These are phyloP conservation scores for Heteractis magnifica DNA, from an alignment of 92 coral and sea anemone species.

Conservation along the genomic window DNA sequence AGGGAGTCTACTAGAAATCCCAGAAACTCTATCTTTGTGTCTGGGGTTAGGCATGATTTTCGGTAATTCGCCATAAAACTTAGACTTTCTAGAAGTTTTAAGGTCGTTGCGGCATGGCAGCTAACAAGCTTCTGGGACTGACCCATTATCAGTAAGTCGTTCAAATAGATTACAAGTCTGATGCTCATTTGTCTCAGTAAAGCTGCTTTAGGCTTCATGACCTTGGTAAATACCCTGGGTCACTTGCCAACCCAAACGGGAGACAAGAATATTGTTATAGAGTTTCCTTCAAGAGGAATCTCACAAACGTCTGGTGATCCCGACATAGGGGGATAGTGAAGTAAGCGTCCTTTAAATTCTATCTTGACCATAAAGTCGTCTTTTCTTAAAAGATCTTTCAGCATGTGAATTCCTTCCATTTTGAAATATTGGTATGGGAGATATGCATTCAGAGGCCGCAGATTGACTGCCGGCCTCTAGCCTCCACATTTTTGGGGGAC, in stretches of 20 bases:
- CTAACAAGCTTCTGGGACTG: slow-evolving; percentile 39
- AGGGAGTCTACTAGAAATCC: slow-evolving; percentile 45
- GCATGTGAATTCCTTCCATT: slow-evolving; percentile 60
- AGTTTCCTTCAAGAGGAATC: slow-evolving; percentile 37
- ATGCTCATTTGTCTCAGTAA: slow-evolving; percentile 31
- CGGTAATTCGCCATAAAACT: slow-evolving; percentile 29
- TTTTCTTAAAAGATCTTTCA: slow-evolving; percentile 48
- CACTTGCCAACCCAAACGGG: slow-evolving; percentile 33
- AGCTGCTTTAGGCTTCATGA: slow-evolving; percentile 40
- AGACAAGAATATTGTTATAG: slow-evolving; percentile 33
- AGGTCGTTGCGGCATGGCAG: slow-evolving; percentile 39
- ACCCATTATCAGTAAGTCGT: slow-evolving; percentile 27
- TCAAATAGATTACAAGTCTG: slow-evolving; percentile 21
- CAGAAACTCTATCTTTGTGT: slow-evolving; percentile 39
- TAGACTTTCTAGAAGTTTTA: slow-evolving; percentile 21
- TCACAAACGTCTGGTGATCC: slow-evolving; percentile 37
- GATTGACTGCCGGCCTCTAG: slow-evolving; percentile 52
- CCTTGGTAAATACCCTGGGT: slow-evolving; percentile 33
- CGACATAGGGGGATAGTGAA: slow-evolving; percentile 27
- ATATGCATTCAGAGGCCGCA: slow-evolving; percentile 46
- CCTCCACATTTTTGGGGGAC: slow-evolving; percentile 68
- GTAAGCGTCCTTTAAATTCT: slow-evolving; percentile 71
- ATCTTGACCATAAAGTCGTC: slow-evolving; percentile 49
- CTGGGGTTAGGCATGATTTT: slow-evolving; percentile 24
- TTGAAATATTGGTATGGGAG: slow-evolving; percentile 66